A percentile compares a stretch with the other conserved stretches of the same genome.
These are phyloP conservation scores for Poecilia velifera DNA, from an alignment of 2,797 vertebrate genomes.

Conservation along the genomic window DNA sequence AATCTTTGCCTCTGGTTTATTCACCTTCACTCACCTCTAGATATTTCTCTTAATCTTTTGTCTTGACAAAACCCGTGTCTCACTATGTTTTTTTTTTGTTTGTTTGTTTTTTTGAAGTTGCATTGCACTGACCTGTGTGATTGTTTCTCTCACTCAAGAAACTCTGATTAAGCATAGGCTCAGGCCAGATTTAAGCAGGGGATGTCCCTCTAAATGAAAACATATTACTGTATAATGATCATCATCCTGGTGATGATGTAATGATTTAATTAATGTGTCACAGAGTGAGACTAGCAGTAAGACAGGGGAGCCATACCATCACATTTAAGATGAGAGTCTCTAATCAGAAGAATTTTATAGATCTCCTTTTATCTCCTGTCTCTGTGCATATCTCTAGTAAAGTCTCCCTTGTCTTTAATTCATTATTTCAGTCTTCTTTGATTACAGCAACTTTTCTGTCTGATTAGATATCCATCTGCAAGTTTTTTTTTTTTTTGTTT, in stretches of 20 bases:
- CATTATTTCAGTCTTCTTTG: constrained; percentile 40
- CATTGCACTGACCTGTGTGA: constrained; percentile 16
- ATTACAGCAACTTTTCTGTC: constrained; percentile 44
- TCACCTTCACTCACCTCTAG: constrained; percentile 51
- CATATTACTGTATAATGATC: constrained; percentile 41
- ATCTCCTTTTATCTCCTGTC: constrained; percentile 48
- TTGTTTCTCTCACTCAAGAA: constrained; percentile 31
- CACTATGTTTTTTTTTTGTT: not conserved
- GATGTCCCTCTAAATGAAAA: constrained; percentile 37
- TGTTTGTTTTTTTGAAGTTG: constrained; percentile 4
- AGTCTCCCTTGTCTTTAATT: constrained; percentile 38
- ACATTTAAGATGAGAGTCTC: constrained; percentile 41
- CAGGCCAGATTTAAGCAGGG: constrained; percentile 27
- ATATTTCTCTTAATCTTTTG: constrained; percentile 54
- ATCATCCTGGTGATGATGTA: constrained; percentile 46
- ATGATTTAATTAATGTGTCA: constrained; percentile 48
- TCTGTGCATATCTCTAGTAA: constrained; percentile 34
- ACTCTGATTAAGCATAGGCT: constrained; percentile 23
- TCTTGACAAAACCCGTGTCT: constrained; percentile 41
- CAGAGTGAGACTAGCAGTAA: constrained; percentile 26
- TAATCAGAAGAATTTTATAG: constrained; percentile 61
- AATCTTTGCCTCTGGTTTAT: constrained; percentile 40
- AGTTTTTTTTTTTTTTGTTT: constrained; percentile 34
- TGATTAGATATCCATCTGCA: constrained; percentile 16
- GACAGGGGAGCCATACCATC: constrained; percentile 37